Conservation (phyloP, 2,888 invertebrate species). For the Mythimna loreyi region DNA sequence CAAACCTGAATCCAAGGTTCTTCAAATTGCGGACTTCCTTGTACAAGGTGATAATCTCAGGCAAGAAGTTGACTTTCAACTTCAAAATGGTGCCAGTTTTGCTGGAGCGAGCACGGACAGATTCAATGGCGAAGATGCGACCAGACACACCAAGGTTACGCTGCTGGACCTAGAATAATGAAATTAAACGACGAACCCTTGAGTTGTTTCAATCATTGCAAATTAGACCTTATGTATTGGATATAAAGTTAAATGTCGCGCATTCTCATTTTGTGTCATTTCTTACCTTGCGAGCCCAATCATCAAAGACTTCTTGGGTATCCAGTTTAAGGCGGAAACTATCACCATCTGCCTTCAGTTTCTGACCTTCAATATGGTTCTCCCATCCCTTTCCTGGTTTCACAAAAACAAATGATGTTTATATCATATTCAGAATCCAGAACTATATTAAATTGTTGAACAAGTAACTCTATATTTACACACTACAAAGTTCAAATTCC, state of each 20-base stretch:
- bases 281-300: conserved; percentile 97
- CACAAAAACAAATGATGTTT: conserved; percentile 7
- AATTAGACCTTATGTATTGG: background rate
- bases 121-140: conserved; percentile 98
- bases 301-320: conserved; percentile 99
- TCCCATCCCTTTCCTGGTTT: conserved; percentile 98
- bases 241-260: background rate
- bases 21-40: conserved; percentile 99
- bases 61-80: conserved; percentile 98
- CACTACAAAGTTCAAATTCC: background rate
- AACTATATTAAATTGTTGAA: background rate
- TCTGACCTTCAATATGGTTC: conserved; percentile 99
- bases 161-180: conserved; percentile 93
- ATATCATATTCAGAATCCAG: background rate
- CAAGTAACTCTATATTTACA: too few species aligned
- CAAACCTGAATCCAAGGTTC: conserved; percentile 96
- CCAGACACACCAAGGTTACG: conserved; percentile 98
- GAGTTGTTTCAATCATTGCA: background rate
- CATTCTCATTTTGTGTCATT: background rate
- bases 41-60: conserved; percentile 99
- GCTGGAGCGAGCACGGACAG: conserved; percentile 94
- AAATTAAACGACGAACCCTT: background rate
- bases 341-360: conserved; percentile 99
- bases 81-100: conserved; percentile 96
- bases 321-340: conserved; percentile 99